Conservation (phyloP, 2,113 vertebrate species). For the Rostratula benghalensis region DNA sequence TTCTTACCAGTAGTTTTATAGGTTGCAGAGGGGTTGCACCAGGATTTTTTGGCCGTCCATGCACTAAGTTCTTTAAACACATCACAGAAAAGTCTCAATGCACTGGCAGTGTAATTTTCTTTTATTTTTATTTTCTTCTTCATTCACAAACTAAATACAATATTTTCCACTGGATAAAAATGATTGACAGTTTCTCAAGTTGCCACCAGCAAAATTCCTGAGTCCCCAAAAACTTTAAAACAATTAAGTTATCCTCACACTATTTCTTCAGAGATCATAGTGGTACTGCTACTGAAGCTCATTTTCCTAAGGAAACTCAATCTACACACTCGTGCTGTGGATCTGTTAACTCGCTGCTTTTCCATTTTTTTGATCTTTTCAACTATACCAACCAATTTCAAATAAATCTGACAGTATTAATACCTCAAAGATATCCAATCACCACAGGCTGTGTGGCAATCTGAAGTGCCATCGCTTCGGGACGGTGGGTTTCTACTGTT, state of each 20-base stretch:
- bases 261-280: neutral
- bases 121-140: neutral
- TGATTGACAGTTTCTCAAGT: neutral
- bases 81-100: neutral
- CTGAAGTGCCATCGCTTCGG: neutral
- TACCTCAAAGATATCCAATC: neutral
- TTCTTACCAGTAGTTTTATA: neutral
- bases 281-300: neutral
- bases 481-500: neutral
- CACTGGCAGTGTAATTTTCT: neutral
- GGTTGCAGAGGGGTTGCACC: neutral
- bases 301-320: neutral
- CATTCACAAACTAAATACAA: neutral
- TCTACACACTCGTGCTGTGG: neutral
- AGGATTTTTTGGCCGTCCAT: neutral
- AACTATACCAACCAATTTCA: neutral
- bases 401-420: neutral
- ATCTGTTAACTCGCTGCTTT: neutral
- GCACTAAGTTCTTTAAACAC: neutral
- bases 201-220: neutral
- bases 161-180: neutral
- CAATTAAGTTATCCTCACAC: conserved; percentile 1
- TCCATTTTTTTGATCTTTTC: neutral
- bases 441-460: neutral
- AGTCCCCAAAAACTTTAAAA: conserved; percentile 12